Percentiles rank a stretch among this genome's conserved stretches.
Conservation (phyloP, 2,888 invertebrate genomes). For the Hybos culiciformis region DNA sequence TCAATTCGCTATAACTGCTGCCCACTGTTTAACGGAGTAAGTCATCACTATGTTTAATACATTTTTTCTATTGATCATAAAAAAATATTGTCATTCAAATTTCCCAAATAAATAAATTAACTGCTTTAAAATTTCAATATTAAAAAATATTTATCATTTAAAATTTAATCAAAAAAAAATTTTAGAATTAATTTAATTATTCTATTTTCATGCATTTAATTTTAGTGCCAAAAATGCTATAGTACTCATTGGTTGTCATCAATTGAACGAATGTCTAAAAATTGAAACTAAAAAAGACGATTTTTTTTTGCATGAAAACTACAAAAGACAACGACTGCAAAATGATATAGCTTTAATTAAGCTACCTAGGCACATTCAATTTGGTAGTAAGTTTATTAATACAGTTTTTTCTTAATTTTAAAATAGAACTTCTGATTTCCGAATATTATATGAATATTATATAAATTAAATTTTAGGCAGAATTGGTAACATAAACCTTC, state of each 20-base stretch:
- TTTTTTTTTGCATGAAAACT: slow-evolving; percentile 4
- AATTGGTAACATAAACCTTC: too few species aligned
- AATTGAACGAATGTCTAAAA: neutral
- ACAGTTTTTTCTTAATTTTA: too few species aligned
- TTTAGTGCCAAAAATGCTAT: neutral
- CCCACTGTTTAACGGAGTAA: slow-evolving; percentile 7
- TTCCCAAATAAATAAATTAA: neutral
- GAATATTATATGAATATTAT: too few species aligned
- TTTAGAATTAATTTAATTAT: neutral
- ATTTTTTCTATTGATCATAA: neutral
- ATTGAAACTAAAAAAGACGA: neutral
- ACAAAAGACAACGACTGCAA: neutral
- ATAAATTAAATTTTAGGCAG: too few species aligned
- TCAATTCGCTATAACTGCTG: slow-evolving; percentile 9
- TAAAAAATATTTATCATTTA: neutral
- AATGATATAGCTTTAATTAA: slow-evolving; percentile 11
- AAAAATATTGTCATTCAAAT: neutral
- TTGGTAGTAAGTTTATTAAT: slow-evolving; percentile 6
- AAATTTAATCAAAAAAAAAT: neutral
- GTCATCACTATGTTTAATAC: too few species aligned
- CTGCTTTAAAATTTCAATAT: neutral
- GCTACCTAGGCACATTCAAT: slow-evolving; percentile 4
- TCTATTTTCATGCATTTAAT: neutral
- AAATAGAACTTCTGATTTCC: too few species aligned
- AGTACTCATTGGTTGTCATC: neutral